phyloP scores from a whole-genome alignment of 2,888 invertebrate species.

The Melinaea marsaeus region DNA sequence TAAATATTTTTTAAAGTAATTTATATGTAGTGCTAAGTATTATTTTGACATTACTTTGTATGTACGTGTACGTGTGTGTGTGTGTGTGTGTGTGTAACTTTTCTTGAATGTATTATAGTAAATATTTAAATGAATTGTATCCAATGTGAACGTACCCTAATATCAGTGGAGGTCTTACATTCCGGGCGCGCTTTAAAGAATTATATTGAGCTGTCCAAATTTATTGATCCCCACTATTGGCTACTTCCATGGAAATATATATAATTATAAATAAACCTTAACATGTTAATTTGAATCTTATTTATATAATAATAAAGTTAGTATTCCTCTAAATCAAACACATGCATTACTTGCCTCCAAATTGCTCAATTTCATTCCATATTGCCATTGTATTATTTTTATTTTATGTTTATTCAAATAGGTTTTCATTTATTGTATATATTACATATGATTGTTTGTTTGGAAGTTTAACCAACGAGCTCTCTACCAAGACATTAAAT shows the following conservation, averaged over 20 bases:
- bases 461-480: background rate
- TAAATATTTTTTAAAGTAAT: too few species aligned
- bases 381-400: slow-evolving; percentile 22
- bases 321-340: background rate
- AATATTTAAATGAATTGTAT: slow-evolving; percentile 15
- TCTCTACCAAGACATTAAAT: too few species aligned
- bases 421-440: slow-evolving; percentile 4
- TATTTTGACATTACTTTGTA: too few species aligned
- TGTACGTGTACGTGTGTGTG: too few species aligned
- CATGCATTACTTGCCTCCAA: slow-evolving; percentile 40
- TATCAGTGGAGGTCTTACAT: slow-evolving; percentile 13
- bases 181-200: slow-evolving; percentile 16
- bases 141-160: slow-evolving; percentile 25
- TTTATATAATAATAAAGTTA: slow-evolving; percentile 33
- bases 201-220: slow-evolving; percentile 43
- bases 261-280: slow-evolving; percentile 14
- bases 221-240: slow-evolving; percentile 38
- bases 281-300: slow-evolving; percentile 28
- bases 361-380: slow-evolving; percentile 48
- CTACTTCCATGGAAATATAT: slow-evolving; percentile 27
- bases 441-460: background rate
- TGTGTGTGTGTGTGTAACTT: too few species aligned
- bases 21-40: too few species aligned
- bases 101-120: background rate
- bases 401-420: slow-evolving; percentile 22